A percentile compares a stretch with the other conserved stretches of the same genome.
Conservation (phyloP, 2,797 vertebrate species). For the Antrozous pallidus region DNA sequence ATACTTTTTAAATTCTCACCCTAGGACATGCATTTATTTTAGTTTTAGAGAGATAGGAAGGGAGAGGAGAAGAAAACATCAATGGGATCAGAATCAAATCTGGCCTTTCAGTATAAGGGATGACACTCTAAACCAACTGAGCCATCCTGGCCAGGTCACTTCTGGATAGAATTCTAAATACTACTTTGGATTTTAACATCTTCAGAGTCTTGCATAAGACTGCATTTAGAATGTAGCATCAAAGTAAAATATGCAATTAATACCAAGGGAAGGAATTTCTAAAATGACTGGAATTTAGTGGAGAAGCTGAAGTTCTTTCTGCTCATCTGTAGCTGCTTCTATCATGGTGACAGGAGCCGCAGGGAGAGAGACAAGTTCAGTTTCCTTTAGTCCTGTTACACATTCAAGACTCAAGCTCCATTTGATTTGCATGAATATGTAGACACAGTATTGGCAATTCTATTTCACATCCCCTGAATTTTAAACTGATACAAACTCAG, state of each 20-base stretch:
- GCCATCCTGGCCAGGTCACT: neutral
- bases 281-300: neutral
- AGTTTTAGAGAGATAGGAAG: neutral
- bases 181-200: neutral
- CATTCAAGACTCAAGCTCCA: neutral
- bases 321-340: neutral
- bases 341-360: accelerated
- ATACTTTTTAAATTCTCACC: neutral
- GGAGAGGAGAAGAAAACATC: neutral
- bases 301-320: neutral
- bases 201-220: neutral
- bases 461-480: neutral
- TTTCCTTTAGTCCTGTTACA: neutral
- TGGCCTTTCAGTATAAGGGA: too few species aligned
- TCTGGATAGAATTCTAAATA: neutral
- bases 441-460: neutral
- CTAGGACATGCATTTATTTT: neutral
- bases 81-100: neutral
- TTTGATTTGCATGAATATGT: neutral
- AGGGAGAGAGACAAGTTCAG: neutral
- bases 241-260: constrained; percentile 24
- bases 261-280: neutral
- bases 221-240: neutral
- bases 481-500: neutral
- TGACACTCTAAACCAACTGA: neutral